Evolutionary conservation across 2,797 vertebrate genomes (phyloP), one percentile per base, ranked within the genome.

Genomic region (Columba guinea): DNA sequence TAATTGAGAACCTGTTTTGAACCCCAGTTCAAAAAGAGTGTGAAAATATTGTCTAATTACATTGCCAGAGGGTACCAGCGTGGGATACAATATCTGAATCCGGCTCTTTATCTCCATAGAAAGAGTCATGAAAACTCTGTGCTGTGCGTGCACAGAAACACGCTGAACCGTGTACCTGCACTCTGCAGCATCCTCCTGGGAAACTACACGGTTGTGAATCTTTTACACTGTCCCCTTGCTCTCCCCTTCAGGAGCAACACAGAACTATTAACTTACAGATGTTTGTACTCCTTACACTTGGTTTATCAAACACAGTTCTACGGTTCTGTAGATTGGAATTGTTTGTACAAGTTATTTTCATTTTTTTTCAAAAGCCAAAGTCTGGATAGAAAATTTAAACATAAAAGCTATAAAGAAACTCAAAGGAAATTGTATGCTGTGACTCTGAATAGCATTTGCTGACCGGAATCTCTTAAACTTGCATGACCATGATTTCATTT

Each of bases 401-500:
- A 53, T 83, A 67, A 95, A 96, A 92, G 53, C 55, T 77, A 7
- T 17, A 93, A 92, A 94, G 80, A 96, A 97, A 95, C 19, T 83
- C 78, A 58, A 74, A 84, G 75, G 92, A 95, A 91, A 95, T 85
- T 65, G 84, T 94, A 90, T 91, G 64, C 84, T 73, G 44, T 68
- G 73, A 44, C 63, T 85, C 56, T 82, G 85, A 94, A 80, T 80
- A 95, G 79, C 34, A 7, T 91, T 97, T 79, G 58, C 78, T 73
- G 74, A 94, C 81, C 30, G 83, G 81, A 94, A 84, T 88, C 74
- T 87, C 86, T 95, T 93, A 94, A 95, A 93, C 92, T 86, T 94
- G 55, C 48, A 32, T 62, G 93, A 60, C 84, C 3, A 0, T 64
- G 69, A 95, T 90, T 96, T 95, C 89, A 83, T 82, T 88, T 89